Percentiles rank a stretch among this genome's conserved stretches.
Evolutionary conservation across 2,797 vertebrate species (phyloP).

Genomic region (Hippopotamyrus pictus): DNA sequence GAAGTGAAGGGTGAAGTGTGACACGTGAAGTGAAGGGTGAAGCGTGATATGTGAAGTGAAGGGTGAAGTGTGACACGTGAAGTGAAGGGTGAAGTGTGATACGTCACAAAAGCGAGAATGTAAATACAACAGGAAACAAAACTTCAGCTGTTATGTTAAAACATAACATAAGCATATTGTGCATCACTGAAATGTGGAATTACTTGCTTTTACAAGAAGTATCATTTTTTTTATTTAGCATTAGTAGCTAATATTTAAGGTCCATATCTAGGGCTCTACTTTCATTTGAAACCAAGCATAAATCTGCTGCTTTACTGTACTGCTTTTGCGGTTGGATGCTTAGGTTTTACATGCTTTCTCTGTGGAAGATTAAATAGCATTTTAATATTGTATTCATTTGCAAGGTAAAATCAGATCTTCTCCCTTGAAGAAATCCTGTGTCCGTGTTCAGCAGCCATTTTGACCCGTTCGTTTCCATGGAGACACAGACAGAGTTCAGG

Average conservation of each 20-base stretch:
- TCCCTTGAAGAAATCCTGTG: not conserved
- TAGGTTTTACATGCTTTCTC: constrained; percentile 4
- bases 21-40: not conserved
- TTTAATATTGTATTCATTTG: constrained; percentile 14
- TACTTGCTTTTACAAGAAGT: not conserved
- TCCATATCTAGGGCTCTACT: not conserved
- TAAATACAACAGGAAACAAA: not conserved
- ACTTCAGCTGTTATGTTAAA: not conserved
- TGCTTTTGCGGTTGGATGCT: constrained; percentile 14
- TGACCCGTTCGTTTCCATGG: not conserved
- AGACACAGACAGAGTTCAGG: not conserved
- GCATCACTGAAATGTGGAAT: not conserved
- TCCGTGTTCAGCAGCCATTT: not conserved
- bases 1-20: too few relatives aligned
- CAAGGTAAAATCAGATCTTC: constrained; percentile 6
- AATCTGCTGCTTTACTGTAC: not conserved
- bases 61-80: not conserved
- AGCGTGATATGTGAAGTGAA: not conserved
- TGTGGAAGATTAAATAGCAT: not conserved
- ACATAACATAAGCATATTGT: not conserved
- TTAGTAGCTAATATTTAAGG: not conserved
- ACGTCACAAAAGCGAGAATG: not conserved
- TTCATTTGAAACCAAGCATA: not conserved
- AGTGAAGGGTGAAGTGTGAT: not conserved
- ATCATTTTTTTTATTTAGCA: not conserved